Evolutionary conservation across 2,888 invertebrate genomes (phyloP).

Genomic region (Synergus japonicus): DNA sequence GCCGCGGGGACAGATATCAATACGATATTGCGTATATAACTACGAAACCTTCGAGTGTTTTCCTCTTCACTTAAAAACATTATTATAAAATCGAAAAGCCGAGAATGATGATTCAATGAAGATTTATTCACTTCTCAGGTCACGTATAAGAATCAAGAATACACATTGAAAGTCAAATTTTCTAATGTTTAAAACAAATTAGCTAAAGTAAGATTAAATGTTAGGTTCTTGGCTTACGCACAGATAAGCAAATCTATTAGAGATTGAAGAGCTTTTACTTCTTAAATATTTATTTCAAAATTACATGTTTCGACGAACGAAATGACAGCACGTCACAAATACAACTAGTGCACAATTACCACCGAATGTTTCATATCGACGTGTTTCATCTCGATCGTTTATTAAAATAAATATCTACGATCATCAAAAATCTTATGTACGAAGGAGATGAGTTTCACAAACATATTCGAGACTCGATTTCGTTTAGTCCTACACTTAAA

Average conservation of each 20-base stretch:
- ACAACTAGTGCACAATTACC: slow-evolving; percentile 40
- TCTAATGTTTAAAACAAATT: slow-evolving; percentile 28
- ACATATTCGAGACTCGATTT: slow-evolving; percentile 17
- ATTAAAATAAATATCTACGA: slow-evolving; percentile 35
- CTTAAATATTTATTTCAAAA: slow-evolving; percentile 74
- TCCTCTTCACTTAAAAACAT: neutral
- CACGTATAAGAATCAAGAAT: slow-evolving; percentile 40
- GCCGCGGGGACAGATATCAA: neutral
- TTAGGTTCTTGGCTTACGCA: neutral
- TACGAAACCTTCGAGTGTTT: neutral
- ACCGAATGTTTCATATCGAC: neutral
- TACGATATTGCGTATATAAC: neutral
- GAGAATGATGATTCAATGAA: slow-evolving; percentile 25
- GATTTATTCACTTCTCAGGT: slow-evolving; percentile 27
- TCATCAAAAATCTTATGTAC: neutral
- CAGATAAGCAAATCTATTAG: slow-evolving; percentile 4
- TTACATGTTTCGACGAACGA: slow-evolving; percentile 57
- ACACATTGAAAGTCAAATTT: slow-evolving; percentile 36
- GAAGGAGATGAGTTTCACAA: neutral
- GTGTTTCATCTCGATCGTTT: slow-evolving; percentile 18
- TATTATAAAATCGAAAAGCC: neutral
- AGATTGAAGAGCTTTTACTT: slow-evolving; percentile 47
- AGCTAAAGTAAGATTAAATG: slow-evolving; percentile 25
- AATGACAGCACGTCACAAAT: slow-evolving; percentile 53
- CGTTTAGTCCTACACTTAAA: slow-evolving; percentile 5